Evolutionary conservation across 1,140 invertebrate species (phyloP).

Genomic region (Zaprionus kolodkinae): DNA sequence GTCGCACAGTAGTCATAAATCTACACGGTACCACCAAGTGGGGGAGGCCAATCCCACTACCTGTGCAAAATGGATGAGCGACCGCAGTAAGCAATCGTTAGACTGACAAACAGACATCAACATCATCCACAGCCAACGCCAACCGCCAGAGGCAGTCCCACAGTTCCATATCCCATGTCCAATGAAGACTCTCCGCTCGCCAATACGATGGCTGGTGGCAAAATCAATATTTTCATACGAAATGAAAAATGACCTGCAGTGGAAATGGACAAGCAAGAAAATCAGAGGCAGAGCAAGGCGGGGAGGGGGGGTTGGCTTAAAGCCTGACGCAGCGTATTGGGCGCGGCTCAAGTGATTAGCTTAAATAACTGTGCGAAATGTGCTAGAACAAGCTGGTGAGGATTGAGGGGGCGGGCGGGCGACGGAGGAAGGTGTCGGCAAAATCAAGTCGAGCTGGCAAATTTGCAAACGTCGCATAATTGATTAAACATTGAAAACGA

Average conservation of each 20-base stretch:
- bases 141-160: background rate
- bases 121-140: conserved; percentile 49
- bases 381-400: background rate
- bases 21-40: no score
- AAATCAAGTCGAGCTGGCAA: conserved; percentile 12
- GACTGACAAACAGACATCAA: conserved; percentile 80
- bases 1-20: conserved; percentile 69
- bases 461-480: conserved; percentile 75
- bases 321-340: conserved; percentile 31
- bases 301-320: conserved; percentile 22
- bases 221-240: conserved; percentile 78
- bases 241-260: conserved; percentile 73
- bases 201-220: conserved; percentile 26
- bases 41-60: no score
- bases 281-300: conserved; percentile 16
- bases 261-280: conserved; percentile 54
- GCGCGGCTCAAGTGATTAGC: conserved; percentile 68
- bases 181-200: background rate
- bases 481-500: conserved; percentile 68
- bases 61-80: conserved; percentile 62
- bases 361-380: conserved; percentile 42
- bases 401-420: no score
- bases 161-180: background rate
- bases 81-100: conserved; percentile 72
- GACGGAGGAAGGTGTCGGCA: background rate